Evolutionary conservation across 2,113 vertebrate species (phyloP).

Genomic region (Phalacrocorax brasilianus): DNA sequence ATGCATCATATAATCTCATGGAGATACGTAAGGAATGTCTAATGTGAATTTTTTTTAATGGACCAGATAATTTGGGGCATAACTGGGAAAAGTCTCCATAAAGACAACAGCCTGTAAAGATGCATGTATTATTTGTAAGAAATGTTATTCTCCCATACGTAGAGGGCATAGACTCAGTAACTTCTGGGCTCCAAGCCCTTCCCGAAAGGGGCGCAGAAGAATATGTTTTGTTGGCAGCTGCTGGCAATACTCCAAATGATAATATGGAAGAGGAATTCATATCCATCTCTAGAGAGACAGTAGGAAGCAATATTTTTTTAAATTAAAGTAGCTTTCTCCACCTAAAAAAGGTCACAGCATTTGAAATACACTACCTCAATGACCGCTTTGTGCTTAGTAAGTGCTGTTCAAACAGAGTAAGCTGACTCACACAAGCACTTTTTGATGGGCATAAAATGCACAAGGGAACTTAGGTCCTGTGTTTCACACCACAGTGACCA

Average conservation of each 20-base stretch:
- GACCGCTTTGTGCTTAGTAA: not conserved
- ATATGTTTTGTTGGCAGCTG: not conserved
- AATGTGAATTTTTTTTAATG: slow-evolving; percentile 50
- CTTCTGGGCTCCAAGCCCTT: not conserved
- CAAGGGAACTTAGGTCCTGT: not conserved
- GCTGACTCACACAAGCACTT: not conserved
- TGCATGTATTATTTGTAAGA: not conserved
- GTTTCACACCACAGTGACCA: not conserved
- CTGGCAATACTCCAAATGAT: not conserved
- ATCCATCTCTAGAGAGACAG: not conserved
- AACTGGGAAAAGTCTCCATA: slow-evolving; percentile 33
- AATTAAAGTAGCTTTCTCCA: not conserved
- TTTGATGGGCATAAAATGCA: not conserved
- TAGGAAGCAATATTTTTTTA: not conserved
- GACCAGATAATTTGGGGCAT: slow-evolving; percentile 63
- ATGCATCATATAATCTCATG: slow-evolving; percentile 52
- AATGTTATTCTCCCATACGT: not conserved
- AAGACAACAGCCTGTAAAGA: not conserved
- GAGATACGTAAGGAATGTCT: slow-evolving; percentile 56
- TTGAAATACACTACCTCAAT: not conserved
- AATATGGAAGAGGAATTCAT: not conserved
- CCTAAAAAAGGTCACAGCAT: not conserved
- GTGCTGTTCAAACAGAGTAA: not conserved
- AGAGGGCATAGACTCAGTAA: not conserved
- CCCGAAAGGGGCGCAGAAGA: not conserved